Percentiles rank a stretch among this genome's conserved stretches.
These are phyloP conservation scores for Parnassius glacialis DNA, from an alignment of 2,888 invertebrate genomes.

Conservation along the genomic window DNA sequence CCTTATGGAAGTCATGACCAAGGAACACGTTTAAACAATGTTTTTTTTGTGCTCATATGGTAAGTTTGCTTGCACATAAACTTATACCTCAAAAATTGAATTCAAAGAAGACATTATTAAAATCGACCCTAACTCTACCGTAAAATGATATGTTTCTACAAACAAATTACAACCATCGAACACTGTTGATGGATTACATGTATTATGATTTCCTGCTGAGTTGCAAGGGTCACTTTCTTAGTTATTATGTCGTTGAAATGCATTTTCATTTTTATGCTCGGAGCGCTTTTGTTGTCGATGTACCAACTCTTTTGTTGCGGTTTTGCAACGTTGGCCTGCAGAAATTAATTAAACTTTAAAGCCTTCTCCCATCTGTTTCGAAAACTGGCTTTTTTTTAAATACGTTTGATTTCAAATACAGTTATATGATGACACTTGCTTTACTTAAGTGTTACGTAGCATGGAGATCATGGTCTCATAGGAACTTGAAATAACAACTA, in stretches of 20 bases:
- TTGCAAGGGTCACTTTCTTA: slow-evolving; percentile 41
- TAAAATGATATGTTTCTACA: slow-evolving; percentile 56
- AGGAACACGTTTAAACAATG: not conserved
- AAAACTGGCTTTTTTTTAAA: too few relatives aligned
- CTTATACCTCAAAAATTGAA: slow-evolving; percentile 1
- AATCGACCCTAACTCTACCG: slow-evolving; percentile 37
- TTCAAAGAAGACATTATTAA: slow-evolving; percentile 37
- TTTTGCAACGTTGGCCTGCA: not conserved
- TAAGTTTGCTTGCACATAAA: not conserved
- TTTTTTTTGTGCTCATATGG: not conserved
- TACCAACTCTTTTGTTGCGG: slow-evolving; percentile 31
- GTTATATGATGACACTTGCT: too few relatives aligned
- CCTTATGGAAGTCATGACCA: too few relatives aligned
- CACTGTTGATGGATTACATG: slow-evolving; percentile 48
- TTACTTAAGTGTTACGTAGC: too few relatives aligned
- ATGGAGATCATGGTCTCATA: too few relatives aligned
- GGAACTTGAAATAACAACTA: too few relatives aligned
- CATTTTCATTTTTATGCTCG: slow-evolving; percentile 42
- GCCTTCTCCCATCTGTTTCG: too few relatives aligned
- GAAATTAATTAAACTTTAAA: slow-evolving; percentile 5
- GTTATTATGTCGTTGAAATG: slow-evolving; percentile 40
- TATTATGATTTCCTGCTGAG: slow-evolving; percentile 39
- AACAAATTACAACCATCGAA: slow-evolving; percentile 55
- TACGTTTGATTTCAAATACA: too few relatives aligned
- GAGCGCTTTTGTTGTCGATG: slow-evolving; percentile 28